phyloP scores from a whole-genome alignment of 2,888 invertebrate species.

The Aleiodes alternator region DNA sequence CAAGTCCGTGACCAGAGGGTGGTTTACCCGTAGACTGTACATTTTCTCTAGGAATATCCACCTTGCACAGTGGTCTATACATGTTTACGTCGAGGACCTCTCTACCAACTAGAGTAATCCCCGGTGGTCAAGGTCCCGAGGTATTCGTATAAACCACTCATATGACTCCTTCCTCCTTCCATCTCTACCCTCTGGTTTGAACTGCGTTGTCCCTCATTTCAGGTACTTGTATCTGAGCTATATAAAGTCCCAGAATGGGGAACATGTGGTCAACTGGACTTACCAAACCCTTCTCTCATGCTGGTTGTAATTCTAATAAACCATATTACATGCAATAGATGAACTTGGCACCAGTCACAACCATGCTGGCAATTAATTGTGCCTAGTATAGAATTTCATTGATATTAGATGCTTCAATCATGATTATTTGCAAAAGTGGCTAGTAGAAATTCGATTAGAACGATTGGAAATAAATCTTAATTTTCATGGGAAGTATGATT shows the following conservation, averaged over 20 bases:
- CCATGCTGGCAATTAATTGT: too few species aligned
- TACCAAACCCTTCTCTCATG: constrained; percentile 58
- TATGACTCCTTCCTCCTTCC: constrained; percentile 47
- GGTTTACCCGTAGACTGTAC: constrained; percentile 30
- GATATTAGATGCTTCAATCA: too few species aligned
- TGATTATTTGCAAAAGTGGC: too few species aligned
- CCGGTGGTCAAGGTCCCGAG: constrained; percentile 68
- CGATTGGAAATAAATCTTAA: too few species aligned
- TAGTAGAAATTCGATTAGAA: too few species aligned
- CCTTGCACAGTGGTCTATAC: constrained; percentile 46
- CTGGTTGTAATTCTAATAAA: constrained; percentile 74
- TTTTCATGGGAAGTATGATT: too few species aligned
- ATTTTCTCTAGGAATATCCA: constrained; percentile 22
- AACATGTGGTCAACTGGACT: constrained; percentile 66
- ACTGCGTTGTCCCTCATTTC: constrained; percentile 74
- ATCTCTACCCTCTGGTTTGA: constrained; percentile 56
- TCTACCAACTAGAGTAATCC: constrained; percentile 66
- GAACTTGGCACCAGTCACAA: not conserved
- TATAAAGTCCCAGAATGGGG: constrained; percentile 63
- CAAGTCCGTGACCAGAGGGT: constrained; percentile 56
- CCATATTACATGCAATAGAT: constrained; percentile 63
- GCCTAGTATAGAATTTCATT: too few species aligned
- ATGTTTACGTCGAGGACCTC: constrained; percentile 52
- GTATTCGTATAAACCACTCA: constrained; percentile 62
- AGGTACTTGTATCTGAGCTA: constrained; percentile 65